phyloP scores from a whole-genome alignment of 64 coral and sea anemone genomes.

The Actinia equina region DNA sequence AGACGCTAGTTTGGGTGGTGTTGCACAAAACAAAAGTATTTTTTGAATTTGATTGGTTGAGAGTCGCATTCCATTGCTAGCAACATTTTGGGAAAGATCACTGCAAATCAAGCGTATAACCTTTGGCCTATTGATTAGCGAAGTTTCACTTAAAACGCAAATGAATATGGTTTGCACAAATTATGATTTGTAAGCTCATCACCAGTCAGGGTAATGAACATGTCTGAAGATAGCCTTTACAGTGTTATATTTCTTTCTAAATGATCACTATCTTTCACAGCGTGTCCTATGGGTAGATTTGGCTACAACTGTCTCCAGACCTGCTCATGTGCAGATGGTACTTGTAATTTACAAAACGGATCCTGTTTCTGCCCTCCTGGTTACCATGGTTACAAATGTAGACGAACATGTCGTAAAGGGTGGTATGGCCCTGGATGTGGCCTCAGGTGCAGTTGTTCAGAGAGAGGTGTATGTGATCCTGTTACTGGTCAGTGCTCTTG shows the following conservation, averaged over 20 bases:
- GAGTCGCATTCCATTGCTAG: no score
- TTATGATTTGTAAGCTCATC: no score
- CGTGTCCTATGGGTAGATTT: slow-evolving; percentile 38
- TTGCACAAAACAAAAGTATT: no score
- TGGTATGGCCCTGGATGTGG: slow-evolving; percentile 37
- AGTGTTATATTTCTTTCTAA: neutral
- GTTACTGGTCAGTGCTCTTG: slow-evolving; percentile 73
- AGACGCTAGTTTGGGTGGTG: no score
- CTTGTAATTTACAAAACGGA: slow-evolving; percentile 18
- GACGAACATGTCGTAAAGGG: slow-evolving; percentile 21
- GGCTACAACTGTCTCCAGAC: slow-evolving; percentile 39
- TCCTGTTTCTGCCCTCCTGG: slow-evolving; percentile 25
- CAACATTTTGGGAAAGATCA: no score
- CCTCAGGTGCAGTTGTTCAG: slow-evolving; percentile 41
- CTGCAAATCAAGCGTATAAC: no score
- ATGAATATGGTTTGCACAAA: no score
- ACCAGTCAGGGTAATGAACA: no score
- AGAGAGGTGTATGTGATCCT: slow-evolving; percentile 46
- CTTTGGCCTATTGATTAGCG: no score
- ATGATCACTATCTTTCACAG: neutral
- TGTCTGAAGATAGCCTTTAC: neutral
- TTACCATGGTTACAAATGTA: slow-evolving; percentile 18
- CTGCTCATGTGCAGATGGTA: slow-evolving; percentile 41
- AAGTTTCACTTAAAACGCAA: no score
- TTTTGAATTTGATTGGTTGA: no score